phyloP scores from a whole-genome alignment of 2,797 vertebrate species.

The Streptopelia turtur region DNA sequence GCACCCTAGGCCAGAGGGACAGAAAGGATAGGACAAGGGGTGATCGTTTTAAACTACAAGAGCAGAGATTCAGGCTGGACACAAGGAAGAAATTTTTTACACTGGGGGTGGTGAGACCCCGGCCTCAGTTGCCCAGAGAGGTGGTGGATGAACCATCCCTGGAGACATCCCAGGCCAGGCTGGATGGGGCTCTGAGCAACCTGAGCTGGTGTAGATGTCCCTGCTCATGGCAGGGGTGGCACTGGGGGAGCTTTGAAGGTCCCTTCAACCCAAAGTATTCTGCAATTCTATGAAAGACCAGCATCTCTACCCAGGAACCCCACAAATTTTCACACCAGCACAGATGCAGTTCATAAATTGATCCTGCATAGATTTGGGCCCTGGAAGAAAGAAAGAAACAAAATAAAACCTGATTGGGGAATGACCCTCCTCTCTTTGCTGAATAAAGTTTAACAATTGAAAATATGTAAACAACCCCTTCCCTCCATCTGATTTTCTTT shows the following conservation, averaged over 20 bases:
- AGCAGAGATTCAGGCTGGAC: too few relatives aligned
- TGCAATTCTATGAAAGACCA: background rate
- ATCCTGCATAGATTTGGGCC: background rate
- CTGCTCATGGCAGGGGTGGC: too few relatives aligned
- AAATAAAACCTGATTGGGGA: slow-evolving; percentile 30
- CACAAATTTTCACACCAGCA: background rate
- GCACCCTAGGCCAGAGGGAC: background rate
- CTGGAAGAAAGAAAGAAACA: slow-evolving; percentile 40
- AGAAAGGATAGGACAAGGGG: background rate
- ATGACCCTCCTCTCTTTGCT: slow-evolving; percentile 22
- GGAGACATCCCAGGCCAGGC: too few relatives aligned
- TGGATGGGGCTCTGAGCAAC: too few relatives aligned
- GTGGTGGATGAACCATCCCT: too few relatives aligned
- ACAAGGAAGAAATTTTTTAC: too few relatives aligned
- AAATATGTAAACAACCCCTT: background rate
- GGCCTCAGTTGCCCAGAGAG: too few relatives aligned
- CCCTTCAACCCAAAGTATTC: too few relatives aligned
- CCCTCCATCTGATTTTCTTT: background rate
- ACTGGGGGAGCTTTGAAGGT: too few relatives aligned
- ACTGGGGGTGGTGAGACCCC: too few relatives aligned
- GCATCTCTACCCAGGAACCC: background rate
- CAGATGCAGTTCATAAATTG: background rate
- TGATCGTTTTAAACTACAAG: too few relatives aligned
- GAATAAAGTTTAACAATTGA: background rate
- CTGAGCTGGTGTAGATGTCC: too few relatives aligned